A percentile compares a stretch with the other conserved stretches of the same genome.
Evolutionary conservation across 2,888 invertebrate species (phyloP).

Genomic region (Drosophila greeni): DNA sequence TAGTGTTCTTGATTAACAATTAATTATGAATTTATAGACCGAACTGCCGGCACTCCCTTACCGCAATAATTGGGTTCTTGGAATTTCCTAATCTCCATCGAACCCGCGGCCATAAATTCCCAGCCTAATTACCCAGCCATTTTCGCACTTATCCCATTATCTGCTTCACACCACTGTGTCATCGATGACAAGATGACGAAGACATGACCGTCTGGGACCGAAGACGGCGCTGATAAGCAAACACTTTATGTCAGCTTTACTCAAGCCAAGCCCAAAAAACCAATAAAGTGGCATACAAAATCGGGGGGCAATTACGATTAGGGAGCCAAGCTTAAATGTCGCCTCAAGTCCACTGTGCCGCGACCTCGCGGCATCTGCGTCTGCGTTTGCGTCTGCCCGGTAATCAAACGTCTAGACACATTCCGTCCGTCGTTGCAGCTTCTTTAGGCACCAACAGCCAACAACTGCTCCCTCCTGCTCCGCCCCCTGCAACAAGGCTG

Average conservation of each 20-base stretch:
- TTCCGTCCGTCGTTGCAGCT: slow-evolving; percentile 60
- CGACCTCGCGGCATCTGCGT: slow-evolving; percentile 39
- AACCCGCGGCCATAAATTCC: slow-evolving; percentile 8
- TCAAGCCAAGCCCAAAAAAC: slow-evolving; percentile 29
- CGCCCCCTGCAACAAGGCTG: not conserved
- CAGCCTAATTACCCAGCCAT: slow-evolving; percentile 25
- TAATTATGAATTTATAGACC: not conserved
- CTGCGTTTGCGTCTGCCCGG: slow-evolving; percentile 44
- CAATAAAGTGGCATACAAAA: slow-evolving; percentile 32
- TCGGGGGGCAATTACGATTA: slow-evolving; percentile 42
- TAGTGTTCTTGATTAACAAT: not conserved
- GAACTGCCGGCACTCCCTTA: not conserved
- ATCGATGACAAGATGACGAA: slow-evolving; percentile 14
- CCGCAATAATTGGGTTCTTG: not conserved
- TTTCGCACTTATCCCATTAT: slow-evolving; percentile 36
- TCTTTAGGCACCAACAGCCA: slow-evolving; percentile 50
- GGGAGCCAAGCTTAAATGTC: slow-evolving; percentile 14
- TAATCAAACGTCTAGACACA: slow-evolving; percentile 72
- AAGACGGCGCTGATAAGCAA: slow-evolving; percentile 51
- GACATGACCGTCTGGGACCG: slow-evolving; percentile 13
- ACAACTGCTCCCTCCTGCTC: not conserved
- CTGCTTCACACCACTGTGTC: slow-evolving; percentile 22
- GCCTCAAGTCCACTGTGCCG: slow-evolving; percentile 37
- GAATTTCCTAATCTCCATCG: not conserved
- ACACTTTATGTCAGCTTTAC: slow-evolving; percentile 28